These are phyloP conservation scores for Symphodus melops DNA, from an alignment of 2,113 vertebrate genomes.

Conservation along the genomic window DNA sequence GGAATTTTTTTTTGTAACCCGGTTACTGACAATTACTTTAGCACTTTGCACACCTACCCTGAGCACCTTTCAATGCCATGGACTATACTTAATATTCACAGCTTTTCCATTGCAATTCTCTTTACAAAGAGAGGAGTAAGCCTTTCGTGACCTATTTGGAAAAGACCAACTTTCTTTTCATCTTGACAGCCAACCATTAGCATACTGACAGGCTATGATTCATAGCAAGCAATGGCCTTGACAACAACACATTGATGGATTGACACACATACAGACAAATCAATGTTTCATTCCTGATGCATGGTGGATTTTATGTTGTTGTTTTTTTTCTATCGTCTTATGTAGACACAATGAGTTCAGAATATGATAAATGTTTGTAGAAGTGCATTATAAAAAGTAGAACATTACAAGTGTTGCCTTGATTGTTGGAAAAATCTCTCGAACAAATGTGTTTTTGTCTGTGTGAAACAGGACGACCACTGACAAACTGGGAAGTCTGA, in stretches of 20 bases:
- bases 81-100: neutral
- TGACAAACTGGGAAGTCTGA: too few species aligned
- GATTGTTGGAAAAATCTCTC: neutral
- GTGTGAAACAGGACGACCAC: too few species aligned
- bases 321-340: neutral
- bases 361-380: neutral
- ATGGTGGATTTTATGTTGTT: neutral
- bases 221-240: neutral
- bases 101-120: neutral
- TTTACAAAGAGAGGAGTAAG: neutral
- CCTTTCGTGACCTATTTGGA: neutral
- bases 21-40: neutral
- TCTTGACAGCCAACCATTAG: neutral
- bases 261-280: constrained; percentile 1
- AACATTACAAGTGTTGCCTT: neutral
- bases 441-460: too few species aligned
- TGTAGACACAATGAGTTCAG: neutral
- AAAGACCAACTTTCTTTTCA: neutral
- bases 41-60: neutral
- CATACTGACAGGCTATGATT: constrained; percentile 1
- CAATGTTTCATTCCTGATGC: constrained; percentile 1
- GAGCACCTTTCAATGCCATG: neutral
- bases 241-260: neutral
- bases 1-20: neutral
- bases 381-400: neutral